Conservation (phyloP, 2,113 vertebrate species). For the Muscicapa adusta region DNA sequence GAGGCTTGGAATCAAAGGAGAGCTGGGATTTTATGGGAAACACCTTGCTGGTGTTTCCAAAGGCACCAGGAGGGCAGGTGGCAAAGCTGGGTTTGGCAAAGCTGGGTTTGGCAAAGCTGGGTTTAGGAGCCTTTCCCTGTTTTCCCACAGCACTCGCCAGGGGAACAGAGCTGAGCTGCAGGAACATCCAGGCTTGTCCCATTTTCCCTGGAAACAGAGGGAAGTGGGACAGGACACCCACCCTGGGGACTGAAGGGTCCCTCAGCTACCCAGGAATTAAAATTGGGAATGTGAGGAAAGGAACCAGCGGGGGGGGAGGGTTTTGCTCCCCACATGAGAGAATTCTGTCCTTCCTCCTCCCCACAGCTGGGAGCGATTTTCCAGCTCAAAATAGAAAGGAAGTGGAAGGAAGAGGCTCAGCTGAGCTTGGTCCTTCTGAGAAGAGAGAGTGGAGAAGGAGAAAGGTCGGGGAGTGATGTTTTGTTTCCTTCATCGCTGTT, state of each 20-base stretch:
- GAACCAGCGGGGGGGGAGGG: not conserved
- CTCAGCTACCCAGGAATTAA: not conserved
- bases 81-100: too few species aligned
- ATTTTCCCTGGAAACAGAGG: rapidly evolving
- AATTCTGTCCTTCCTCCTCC: not conserved
- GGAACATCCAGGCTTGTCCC: not conserved
- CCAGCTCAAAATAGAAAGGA: not conserved
- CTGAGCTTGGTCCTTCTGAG: not conserved
- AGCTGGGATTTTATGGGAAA: not conserved
- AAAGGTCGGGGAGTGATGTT: not conserved
- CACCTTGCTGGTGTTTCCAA: not conserved
- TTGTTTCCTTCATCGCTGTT: not conserved
- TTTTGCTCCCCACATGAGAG: not conserved
- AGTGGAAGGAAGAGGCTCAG: not conserved
- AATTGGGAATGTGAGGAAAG: not conserved
- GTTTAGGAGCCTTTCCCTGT: not conserved
- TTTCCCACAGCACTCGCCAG: not conserved
- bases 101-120: too few species aligned
- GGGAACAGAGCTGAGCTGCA: not conserved
- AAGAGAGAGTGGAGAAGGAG: not conserved
- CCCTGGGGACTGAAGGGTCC: not conserved
- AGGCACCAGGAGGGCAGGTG: not conserved
- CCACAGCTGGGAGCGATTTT: slow-evolving; percentile 30
- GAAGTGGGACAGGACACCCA: not conserved
- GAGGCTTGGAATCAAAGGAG: not conserved